Evolutionary conservation across 2,888 invertebrate genomes (phyloP).

Genomic region (Tachina fera): DNA sequence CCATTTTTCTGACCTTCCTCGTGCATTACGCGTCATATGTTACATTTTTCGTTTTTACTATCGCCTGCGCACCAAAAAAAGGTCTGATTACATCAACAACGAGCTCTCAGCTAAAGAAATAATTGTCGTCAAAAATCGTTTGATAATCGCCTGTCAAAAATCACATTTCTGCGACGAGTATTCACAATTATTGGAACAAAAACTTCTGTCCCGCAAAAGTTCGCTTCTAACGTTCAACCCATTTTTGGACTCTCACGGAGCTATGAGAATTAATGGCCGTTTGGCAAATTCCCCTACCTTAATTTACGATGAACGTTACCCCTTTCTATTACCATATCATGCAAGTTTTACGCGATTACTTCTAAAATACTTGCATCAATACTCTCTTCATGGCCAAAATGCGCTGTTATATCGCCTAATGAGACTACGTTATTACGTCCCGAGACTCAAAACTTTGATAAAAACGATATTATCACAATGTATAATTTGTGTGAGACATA

Average conservation of each 20-base stretch:
- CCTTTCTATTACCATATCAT: not conserved
- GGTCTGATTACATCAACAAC: no score
- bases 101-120: no score
- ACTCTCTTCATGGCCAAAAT: slow-evolving; percentile 12
- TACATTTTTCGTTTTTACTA: no score
- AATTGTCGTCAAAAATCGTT: no score
- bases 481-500: not conserved
- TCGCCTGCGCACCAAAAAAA: no score
- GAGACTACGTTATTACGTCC: no score
- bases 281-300: not conserved
- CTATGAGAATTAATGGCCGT: not conserved
- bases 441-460: not conserved
- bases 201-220: no score
- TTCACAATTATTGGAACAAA: no score
- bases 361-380: not conserved
- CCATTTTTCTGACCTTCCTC: no score
- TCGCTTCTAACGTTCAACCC: not conserved
- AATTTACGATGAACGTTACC: not conserved
- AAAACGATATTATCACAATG: not conserved
- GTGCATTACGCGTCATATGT: no score
- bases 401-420: not conserved
- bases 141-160: no score
- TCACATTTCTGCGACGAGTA: no score
- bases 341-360: not conserved
- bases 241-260: not conserved